Base-by-base conservation (phyloP, 64 coral and sea anemone species). In the Montipora efflorescens region DNA sequence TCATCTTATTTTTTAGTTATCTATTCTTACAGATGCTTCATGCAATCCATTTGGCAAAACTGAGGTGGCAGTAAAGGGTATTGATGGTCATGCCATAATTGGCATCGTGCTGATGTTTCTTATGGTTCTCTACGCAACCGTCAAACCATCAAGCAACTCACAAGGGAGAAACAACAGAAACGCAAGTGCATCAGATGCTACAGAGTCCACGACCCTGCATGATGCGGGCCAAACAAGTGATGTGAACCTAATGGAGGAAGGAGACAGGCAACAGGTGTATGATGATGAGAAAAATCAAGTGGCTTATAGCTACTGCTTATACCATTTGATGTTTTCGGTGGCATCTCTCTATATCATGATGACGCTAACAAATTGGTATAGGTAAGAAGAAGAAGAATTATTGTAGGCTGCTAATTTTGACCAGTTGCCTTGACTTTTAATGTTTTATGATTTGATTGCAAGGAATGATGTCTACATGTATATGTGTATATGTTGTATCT, bases 361-460 rank as follows among this genome's bases (percentile, higher is more conserved):
- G 96, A 97, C 96, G 0, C 74, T 97, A 18, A 97, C 96, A 10
- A 95, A 97, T 47, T 97, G 96, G 96, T 97, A 97, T 83, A 95
- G 88, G 96, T 97, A 83, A 95, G 96, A 95, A 15, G 8, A 25
- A 52, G 19, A 2, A 5, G 46, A 4, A 4, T n/a, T n/a, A 18
- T 4, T 13, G 0, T 20, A 49, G 6, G 4, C 46, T 81, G 8
- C 4, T 18, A 77, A 62, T 47, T 64, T 66, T 45, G 67, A 57
- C 53, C 6, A 57, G 7, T 11, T 8, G 6, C 11, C 11, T 8
- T 57, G 53, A 7, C 5, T 57, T 57, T 57, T 8, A 57, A 57
- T 8, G 36, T 36, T 36, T 2, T 36, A 36, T 36, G 36, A 36
- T 36, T 36, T 36, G 36, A 36, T 36, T 36, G 2, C 36, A 36